phyloP scores from a whole-genome alignment of 2,888 invertebrate genomes.

The Palloptera scutellata region DNA sequence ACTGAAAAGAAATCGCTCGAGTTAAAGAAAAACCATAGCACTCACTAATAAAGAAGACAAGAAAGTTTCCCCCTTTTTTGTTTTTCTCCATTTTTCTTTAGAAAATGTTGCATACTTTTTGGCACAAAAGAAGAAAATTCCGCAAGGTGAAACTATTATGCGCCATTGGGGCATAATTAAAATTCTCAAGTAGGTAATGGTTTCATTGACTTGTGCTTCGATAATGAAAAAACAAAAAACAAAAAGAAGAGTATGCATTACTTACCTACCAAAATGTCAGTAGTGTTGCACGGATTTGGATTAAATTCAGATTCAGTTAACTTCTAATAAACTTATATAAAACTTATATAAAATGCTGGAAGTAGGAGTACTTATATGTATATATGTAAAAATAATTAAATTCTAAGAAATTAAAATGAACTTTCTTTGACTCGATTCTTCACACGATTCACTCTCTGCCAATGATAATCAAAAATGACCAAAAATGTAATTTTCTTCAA shows the following conservation, averaged over 20 bases:
- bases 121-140: slow-evolving; percentile 39
- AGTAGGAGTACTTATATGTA: too few relatives aligned
- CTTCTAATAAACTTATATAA: too few relatives aligned
- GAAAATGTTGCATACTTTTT: slow-evolving; percentile 9
- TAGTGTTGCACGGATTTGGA: too few relatives aligned
- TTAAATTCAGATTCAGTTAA: too few relatives aligned
- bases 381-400: too few relatives aligned
- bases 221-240: too few relatives aligned
- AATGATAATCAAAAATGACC: not conserved
- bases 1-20: not conserved
- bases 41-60: slow-evolving; percentile 9
- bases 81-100: slow-evolving; percentile 1
- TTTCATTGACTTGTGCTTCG: slow-evolving; percentile 5
- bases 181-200: slow-evolving; percentile 51
- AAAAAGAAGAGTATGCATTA: not conserved
- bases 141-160: slow-evolving; percentile 50
- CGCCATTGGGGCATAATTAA: slow-evolving; percentile 61
- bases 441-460: not conserved
- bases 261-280: too few relatives aligned
- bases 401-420: too few relatives aligned
- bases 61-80: not conserved
- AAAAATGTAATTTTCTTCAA: not conserved
- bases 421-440: not conserved
- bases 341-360: too few relatives aligned
- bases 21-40: slow-evolving; percentile 8